Base-by-base conservation (phyloP, 2,888 invertebrate species). In the Petrophora chlorosata region DNA sequence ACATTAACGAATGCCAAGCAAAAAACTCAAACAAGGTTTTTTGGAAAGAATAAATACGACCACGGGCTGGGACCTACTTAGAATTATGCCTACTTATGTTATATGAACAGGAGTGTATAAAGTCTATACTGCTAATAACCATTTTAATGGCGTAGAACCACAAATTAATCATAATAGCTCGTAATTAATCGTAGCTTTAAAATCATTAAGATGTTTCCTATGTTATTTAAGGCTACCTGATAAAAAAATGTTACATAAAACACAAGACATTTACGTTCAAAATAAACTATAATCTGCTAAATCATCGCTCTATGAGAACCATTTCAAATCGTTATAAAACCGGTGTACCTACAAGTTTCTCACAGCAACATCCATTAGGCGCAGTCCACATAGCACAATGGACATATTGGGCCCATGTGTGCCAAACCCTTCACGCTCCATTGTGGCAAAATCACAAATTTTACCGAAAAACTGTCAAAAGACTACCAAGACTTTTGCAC, bases 371-470 rank as follows among this genome's bases (percentile, higher is more conserved):
- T 76, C 70, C 73, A 84, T 85, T 82, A 82, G 72, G 58, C 62
- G 61, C 65, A 62, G 67, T 67, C 67, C 63, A 76, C 76, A 76
- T 72, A 71, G 70, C 73, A 83, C 78, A 85, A 85, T 76, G 73
- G 76, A 64, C 87, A 89, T 79, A 76, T 85, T 85, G 87, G 70
- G 66, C 74, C 79, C 89, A 88, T 86, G 81, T 88, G 89, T 83
- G 84, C 79, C 70, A 74, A 81, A 78, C 79, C 80, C 76, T 81
- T 78, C 78, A 79, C 77, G 76, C 68, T 50, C 65, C 73, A 79
- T 82, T 78, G 77, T 76, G 61, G 61, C 63, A 74, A 76, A 82
- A 82, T 81, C 76, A 76, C 73, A 70, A 70, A 76, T 63, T 75
- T 63, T 65, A 76, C 72, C 69, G 69, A 82, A 80, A 82, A 76